A percentile compares a stretch with the other conserved stretches of the same genome.
These are phyloP conservation scores for Iguana delicatissima DNA, from an alignment of 2,797 vertebrate species.

Conservation along the genomic window DNA sequence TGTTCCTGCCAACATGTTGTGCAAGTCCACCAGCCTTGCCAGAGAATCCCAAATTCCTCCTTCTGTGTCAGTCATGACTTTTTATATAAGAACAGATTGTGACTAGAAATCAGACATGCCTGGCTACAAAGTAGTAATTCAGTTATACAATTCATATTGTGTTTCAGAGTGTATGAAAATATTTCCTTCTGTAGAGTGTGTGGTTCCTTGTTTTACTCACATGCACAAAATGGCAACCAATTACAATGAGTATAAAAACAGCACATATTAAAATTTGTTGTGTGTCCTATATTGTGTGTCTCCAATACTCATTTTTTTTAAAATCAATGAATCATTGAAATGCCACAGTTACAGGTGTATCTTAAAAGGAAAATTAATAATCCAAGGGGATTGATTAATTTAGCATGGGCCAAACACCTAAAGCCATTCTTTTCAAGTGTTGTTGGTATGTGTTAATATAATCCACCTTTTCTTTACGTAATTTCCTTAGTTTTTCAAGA, in stretches of 20 bases:
- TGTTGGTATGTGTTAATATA: slow-evolving; percentile 62
- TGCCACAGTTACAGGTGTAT: slow-evolving; percentile 47
- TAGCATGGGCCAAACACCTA: slow-evolving; percentile 53
- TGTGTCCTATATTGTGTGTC: slow-evolving; percentile 18
- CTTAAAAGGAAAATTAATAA: slow-evolving; percentile 58
- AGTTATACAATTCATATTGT: background rate
- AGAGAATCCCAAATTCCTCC: slow-evolving; percentile 8
- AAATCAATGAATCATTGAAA: slow-evolving; percentile 50
- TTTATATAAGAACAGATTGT: slow-evolving; percentile 17
- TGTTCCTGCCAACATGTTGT: background rate
- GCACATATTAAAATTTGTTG: slow-evolving; percentile 14
- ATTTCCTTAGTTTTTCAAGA: slow-evolving; percentile 66
- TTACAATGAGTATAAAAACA: background rate
- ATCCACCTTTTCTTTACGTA: slow-evolving; percentile 66
- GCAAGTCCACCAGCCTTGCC: slow-evolving; percentile 6
- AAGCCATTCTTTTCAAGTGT: slow-evolving; percentile 66
- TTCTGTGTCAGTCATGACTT: background rate
- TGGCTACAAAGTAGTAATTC: slow-evolving; percentile 9
- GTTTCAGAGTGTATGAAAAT: background rate
- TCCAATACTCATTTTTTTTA: slow-evolving; percentile 13
- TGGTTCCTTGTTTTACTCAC: background rate
- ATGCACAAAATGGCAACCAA: slow-evolving; percentile 25
- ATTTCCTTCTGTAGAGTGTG: slow-evolving; percentile 35
- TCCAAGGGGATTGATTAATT: slow-evolving; percentile 54
- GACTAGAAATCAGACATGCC: background rate